Evolutionary conservation across 2,797 vertebrate species (phyloP).

Genomic region (Galago senegalensis): DNA sequence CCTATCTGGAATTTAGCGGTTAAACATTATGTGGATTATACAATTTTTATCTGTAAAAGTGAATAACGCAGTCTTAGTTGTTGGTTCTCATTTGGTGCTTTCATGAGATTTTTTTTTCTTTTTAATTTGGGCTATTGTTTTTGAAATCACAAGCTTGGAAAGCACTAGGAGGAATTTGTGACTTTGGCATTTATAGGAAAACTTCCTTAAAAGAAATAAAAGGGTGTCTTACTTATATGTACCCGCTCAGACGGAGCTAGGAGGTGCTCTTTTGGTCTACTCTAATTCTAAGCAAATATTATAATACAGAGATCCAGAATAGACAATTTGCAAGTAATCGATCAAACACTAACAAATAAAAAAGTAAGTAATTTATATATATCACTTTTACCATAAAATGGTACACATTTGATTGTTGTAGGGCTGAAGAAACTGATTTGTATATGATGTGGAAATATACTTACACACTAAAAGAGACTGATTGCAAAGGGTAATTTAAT

Average conservation of each 20-base stretch:
- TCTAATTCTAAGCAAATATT: conserved; percentile 11
- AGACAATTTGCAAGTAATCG: not conserved
- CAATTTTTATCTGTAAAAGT: not conserved
- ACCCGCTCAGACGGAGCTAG: not conserved
- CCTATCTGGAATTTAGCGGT: not conserved
- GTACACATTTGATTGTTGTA: not conserved
- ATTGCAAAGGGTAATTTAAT: conserved; percentile 30
- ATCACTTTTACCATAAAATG: not conserved
- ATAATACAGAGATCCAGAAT: not conserved
- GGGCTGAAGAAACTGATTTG: conserved; percentile 4
- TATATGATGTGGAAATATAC: not conserved
- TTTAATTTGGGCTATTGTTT: conserved; percentile 30
- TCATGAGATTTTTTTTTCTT: not conserved
- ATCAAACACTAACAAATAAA: not conserved
- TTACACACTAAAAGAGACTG: not conserved
- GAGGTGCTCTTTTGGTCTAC: not conserved
- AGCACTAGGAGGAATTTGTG: not conserved
- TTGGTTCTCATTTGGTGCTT: conserved; percentile 59
- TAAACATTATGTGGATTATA: not conserved
- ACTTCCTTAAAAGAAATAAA: conserved; percentile 24
- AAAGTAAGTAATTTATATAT: not conserved
- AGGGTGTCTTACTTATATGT: not conserved
- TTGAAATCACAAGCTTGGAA: conserved; percentile 54
- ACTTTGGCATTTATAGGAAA: not conserved
- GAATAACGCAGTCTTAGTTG: not conserved